Evolutionary conservation across 2,113 vertebrate genomes (phyloP).

Genomic region (Phyllostomus discolor): DNA sequence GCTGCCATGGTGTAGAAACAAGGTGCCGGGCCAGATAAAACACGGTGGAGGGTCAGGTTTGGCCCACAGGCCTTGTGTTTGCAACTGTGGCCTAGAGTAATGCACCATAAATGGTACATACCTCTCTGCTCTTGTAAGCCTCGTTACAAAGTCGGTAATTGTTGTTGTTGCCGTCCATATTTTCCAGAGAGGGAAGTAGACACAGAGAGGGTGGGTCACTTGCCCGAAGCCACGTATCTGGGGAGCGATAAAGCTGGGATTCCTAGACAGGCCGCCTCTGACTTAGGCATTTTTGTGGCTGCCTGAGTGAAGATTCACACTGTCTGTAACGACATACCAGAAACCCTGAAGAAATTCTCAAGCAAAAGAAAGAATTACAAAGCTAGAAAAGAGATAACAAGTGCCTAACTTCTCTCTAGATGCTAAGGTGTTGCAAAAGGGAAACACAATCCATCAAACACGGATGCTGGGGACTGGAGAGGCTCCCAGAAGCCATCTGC

Average conservation of each 20-base stretch:
- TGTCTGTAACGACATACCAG: neutral
- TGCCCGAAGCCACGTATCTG: neutral
- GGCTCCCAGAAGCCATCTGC: neutral
- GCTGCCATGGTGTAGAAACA: no score
- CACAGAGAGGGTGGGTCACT: neutral
- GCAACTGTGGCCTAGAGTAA: neutral
- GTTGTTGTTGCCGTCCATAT: neutral
- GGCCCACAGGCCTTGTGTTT: no score
- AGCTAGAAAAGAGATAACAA: neutral
- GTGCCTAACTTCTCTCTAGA: neutral
- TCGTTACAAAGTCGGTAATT: neutral
- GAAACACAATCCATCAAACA: neutral
- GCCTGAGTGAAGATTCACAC: neutral
- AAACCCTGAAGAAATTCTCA: slow-evolving; percentile 13
- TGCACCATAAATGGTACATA: neutral
- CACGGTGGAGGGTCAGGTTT: no score
- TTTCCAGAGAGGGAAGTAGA: slow-evolving; percentile 24
- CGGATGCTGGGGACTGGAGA: no score
- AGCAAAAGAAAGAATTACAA: slow-evolving; percentile 1
- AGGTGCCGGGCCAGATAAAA: no score
- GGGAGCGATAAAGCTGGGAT: neutral
- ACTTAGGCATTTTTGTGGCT: neutral
- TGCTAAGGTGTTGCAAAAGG: neutral
- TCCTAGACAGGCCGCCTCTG: neutral
- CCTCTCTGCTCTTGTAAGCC: neutral